phyloP scores from a whole-genome alignment of 2,797 vertebrate species.

The Sebastes steindachneri region DNA sequence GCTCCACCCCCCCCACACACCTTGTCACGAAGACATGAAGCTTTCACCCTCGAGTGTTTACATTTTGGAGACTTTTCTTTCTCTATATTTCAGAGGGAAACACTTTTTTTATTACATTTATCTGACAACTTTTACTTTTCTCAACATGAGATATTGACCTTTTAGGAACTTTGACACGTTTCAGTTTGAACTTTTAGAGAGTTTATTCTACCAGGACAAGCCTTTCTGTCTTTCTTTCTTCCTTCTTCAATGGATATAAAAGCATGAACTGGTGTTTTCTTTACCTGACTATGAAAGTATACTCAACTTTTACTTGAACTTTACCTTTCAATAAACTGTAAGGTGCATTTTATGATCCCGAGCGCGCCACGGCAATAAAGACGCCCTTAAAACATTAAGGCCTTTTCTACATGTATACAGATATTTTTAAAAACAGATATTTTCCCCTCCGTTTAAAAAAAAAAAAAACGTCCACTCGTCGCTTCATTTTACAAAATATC shows the following conservation, averaged over 20 bases:
- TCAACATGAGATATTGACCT: neutral
- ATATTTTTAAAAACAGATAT: no score
- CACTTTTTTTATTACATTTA: neutral
- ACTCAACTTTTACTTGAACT: neutral
- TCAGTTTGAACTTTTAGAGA: neutral
- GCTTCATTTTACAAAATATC: no score
- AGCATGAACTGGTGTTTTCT: neutral
- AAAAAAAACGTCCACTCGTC: no score
- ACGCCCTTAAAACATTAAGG: neutral
- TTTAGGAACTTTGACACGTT: neutral
- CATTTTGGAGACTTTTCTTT: neutral
- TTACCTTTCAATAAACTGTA: neutral
- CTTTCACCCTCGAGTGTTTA: conserved; percentile 47
- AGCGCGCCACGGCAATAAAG: no score
- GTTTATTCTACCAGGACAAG: neutral
- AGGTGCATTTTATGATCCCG: neutral
- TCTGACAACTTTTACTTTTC: neutral
- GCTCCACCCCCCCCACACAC: conserved; percentile 13
- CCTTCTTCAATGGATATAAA: neutral
- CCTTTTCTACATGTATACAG: no score
- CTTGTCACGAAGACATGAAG: conserved; percentile 57
- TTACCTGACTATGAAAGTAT: neutral
- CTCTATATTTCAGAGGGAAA: neutral
- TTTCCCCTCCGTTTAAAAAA: no score
- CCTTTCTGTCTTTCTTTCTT: neutral